Conservation (phyloP, 2,888 invertebrate genomes). For the Agriopis leucophaearia region DNA sequence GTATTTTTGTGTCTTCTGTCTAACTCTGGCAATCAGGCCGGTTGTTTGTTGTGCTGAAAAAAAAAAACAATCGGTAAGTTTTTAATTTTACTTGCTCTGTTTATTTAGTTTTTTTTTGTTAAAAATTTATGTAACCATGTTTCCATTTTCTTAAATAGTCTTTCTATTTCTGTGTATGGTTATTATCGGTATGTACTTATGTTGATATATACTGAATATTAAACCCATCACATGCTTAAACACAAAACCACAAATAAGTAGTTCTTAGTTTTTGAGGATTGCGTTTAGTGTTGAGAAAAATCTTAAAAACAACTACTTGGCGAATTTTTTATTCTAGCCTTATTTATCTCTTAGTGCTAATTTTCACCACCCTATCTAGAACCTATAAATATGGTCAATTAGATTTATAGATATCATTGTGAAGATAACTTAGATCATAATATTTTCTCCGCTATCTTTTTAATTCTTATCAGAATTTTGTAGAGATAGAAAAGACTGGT, state of each 20-base stretch:
- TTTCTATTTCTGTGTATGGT: too few relatives aligned
- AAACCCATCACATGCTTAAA: too few relatives aligned
- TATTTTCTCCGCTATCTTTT: conserved; percentile 10
- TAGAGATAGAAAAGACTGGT: neutral
- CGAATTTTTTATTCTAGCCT: neutral
- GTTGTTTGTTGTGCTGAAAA: conserved; percentile 27
- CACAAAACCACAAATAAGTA: neutral
- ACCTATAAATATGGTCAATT: neutral
- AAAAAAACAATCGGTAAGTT: conserved; percentile 30
- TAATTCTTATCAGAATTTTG: conserved; percentile 6
- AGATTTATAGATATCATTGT: neutral
- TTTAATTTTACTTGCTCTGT: neutral
- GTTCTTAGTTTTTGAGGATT: too few relatives aligned
- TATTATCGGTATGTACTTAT: too few relatives aligned
- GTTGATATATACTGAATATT: too few relatives aligned
- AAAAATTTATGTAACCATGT: neutral
- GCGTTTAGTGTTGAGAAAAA: neutral
- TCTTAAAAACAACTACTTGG: neutral
- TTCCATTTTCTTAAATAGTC: neutral
- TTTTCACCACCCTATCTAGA: neutral
- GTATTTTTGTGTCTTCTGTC: conserved; percentile 31
- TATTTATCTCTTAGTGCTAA: neutral
- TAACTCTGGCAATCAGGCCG: conserved; percentile 25
- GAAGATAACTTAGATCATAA: conserved; percentile 3
- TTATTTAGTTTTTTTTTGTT: neutral